Evolutionary conservation across 2,113 vertebrate species (phyloP), one percentile per base, ranked within the genome.

Genomic region (Elanus axillaris): DNA sequence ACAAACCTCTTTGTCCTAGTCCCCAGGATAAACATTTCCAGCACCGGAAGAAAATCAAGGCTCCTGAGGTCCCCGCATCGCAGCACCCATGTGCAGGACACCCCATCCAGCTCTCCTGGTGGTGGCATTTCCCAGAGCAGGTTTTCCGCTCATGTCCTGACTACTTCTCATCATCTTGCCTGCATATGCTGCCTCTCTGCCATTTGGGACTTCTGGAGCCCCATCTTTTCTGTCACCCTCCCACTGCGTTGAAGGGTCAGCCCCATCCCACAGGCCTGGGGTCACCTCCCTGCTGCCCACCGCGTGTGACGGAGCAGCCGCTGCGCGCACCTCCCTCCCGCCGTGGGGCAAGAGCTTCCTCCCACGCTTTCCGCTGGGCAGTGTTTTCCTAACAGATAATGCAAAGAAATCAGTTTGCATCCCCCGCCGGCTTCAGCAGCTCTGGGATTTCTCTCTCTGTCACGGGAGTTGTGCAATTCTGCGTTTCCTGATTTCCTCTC

Each of bases 301-400:
- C 43, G 34, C 25, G 12, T 0, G 0, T 7, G 50, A 21, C 2
- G 27, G 58, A 75, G 63, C 88, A 31, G 31, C 18, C 0, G 0
- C 58, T 38, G 63, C 58, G 2, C 76, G 72, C 40, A 16, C 27
- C 25, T 14, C 50, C 26, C 73, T 84, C 47, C 87, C 27, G 40
- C 66, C 2, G 3, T 5, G 43, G 80, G 59, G 47, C 47, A n/a
- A 55, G 21, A 29, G 5, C 43, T 88, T 74, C 52, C 68, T 92
- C 72, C 72, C 88, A 87, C 42, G 0, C 40, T 75, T 91, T 81
- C 60, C 1, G 0, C 63, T 22, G 19, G 59, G 29, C 56, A 14
- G 27, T 16, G 21, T 48, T 89, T 91, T 91, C 68, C 56, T 84
- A 59, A 52, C 34, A 86, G 56, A 72, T 36, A 64, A 52, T 3